Conservation (phyloP, 2,797 vertebrate genomes). For the Halcyon leucocephala region DNA sequence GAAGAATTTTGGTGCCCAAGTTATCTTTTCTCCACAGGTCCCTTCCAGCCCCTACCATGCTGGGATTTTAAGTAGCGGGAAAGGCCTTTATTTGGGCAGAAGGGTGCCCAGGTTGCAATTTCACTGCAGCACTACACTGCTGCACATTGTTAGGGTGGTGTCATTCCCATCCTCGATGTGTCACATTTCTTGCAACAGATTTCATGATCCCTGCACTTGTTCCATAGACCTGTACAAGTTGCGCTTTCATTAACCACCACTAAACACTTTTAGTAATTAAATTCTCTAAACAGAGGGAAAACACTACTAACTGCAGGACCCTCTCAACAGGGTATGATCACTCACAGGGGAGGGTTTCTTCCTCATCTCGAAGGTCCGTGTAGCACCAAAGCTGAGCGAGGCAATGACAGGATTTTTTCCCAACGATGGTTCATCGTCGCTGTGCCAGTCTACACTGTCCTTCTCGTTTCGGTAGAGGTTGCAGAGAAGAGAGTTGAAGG, state of each 20-base stretch:
- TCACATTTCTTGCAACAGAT: accelerated
- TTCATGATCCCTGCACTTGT: not conserved
- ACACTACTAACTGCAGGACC: not conserved
- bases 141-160: too few relatives aligned
- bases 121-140: too few relatives aligned
- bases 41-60: too few relatives aligned
- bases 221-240: not conserved
- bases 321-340: not conserved
- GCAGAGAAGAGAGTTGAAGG: constrained; percentile 94
- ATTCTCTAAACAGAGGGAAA: not conserved
- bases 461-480: constrained; percentile 92
- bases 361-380: constrained; percentile 90
- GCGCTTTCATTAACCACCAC: not conserved
- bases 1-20: too few relatives aligned
- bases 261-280: not conserved
- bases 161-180: too few relatives aligned
- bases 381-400: constrained; percentile 93
- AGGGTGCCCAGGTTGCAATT: too few relatives aligned
- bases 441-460: constrained; percentile 97
- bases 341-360: constrained; percentile 91
- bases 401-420: constrained; percentile 87
- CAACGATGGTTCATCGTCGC: constrained; percentile 88
- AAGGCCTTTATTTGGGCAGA: too few relatives aligned
- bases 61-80: too few relatives aligned
- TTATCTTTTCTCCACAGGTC: too few relatives aligned